Evolutionary conservation across 2,888 invertebrate genomes (phyloP).

Genomic region (Noctua comes): DNA sequence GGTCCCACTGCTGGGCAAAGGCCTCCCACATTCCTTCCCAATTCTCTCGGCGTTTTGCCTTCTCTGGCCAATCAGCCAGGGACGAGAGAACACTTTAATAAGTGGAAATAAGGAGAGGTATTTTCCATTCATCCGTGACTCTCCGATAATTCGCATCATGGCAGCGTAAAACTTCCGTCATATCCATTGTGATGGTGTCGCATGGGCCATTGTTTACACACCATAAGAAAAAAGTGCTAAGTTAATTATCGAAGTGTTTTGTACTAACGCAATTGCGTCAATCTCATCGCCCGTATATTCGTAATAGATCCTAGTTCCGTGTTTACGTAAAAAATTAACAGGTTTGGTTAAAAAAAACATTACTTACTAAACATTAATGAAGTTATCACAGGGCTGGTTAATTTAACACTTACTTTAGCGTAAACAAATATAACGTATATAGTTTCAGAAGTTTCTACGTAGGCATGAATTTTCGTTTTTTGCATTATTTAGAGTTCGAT

Average conservation of each 20-base stretch:
- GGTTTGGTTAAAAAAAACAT: background rate
- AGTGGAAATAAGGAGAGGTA: background rate
- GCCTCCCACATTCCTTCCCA: background rate
- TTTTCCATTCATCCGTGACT: background rate
- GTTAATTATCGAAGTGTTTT: slow-evolving; percentile 14
- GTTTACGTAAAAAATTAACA: slow-evolving; percentile 42
- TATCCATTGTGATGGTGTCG: background rate
- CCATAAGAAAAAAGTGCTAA: slow-evolving; percentile 24
- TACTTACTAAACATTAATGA: slow-evolving; percentile 10
- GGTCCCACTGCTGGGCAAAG: background rate
- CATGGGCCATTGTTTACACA: background rate
- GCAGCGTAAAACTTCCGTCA: background rate
- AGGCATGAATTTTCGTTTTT: background rate
- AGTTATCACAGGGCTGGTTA: slow-evolving; percentile 44
- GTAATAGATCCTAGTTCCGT: slow-evolving; percentile 42
- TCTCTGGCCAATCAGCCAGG: background rate
- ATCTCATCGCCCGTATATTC: slow-evolving; percentile 9
- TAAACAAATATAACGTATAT: slow-evolving; percentile 11
- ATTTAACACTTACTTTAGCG: slow-evolving; percentile 34
- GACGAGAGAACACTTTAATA: background rate
- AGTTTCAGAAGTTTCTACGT: background rate
- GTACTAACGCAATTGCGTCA: slow-evolving; percentile 35
- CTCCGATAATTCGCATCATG: background rate
- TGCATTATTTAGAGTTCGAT: background rate
- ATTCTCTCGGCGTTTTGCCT: background rate